Base-by-base conservation (phyloP, 37 sponge, comb jelly and placozoan species). In the Halisarca cf. caerulea region DNA sequence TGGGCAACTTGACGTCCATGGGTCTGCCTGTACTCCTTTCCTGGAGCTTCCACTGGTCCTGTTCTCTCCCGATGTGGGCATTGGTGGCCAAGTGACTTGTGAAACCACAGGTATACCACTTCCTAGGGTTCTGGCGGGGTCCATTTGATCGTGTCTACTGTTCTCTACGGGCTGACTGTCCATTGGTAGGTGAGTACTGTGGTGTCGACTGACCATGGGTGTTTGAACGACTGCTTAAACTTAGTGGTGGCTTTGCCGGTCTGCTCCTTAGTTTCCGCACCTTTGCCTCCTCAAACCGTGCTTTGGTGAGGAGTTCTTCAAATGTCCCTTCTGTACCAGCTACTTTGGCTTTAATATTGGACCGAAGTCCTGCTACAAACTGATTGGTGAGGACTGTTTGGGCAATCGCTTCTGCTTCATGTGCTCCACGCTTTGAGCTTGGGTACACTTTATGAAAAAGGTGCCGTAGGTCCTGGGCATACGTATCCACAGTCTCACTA, bases 251-350 rank as follows among this genome's bases (percentile, higher is more conserved):
- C n/a, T n/a, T n/a, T n/a, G n/a, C n/a, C n/a, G n/a, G n/a, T n/a
- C n/a, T 54, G n/a, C 32, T 53, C 58, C 14, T 55, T 41, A 87
- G 64, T 4, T 87, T 83, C 9, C 78, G 51, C 34, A 2, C 45
- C 78, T 87, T 87, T 2, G 88, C 88, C 40, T 81, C 83, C 40
- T 87, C 88, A 59, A 87, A 87, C 27, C 88, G n/a, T 21, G 88
- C 88, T 30, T 87, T 87, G 0, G 40, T 9, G 17, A 85, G 33
- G 0, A 85, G 66, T n/a, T 78, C 45, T 0, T 85, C 79, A 60
- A 85, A 24, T 17, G 39, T n/a, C 33, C 86, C 86, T 24, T 78
- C 86, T 28, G 17, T 28, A 2, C 86, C 86, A 39, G 66, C 79
- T 4, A 85, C 34, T 45, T 78, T 78, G 7, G 34, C 14, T 34